A percentile compares a stretch with the other conserved stretches of the same genome.
phyloP scores from a whole-genome alignment of 2,113 vertebrate species.

The Pardalotus punctatus region DNA sequence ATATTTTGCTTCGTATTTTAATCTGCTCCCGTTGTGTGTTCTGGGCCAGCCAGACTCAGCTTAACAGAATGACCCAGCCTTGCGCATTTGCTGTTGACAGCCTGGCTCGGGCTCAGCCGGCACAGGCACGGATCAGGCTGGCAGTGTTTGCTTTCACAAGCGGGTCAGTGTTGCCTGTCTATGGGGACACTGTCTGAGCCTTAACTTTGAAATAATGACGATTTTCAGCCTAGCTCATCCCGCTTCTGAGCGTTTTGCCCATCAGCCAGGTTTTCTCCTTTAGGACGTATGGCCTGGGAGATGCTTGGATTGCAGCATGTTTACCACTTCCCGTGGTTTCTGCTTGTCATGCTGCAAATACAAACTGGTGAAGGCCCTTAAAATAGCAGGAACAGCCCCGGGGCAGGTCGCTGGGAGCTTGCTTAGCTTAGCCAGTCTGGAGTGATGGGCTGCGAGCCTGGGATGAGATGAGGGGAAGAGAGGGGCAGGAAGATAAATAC shows the following conservation, averaged over 20 bases:
- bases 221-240: slow-evolving; percentile 16
- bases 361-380: not conserved
- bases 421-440: not conserved
- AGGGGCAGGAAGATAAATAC: not conserved
- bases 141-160: slow-evolving; percentile 46
- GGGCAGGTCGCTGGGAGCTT: not conserved
- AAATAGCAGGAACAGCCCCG: not conserved
- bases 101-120: not conserved
- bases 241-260: not conserved
- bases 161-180: not conserved
- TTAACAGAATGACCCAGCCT: not conserved
- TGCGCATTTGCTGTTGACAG: slow-evolving; percentile 20
- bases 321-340: not conserved
- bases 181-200: not conserved
- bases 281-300: not conserved
- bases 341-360: not conserved
- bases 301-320: not conserved
- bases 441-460: not conserved
- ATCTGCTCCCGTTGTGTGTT: not conserved
- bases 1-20: slow-evolving; percentile 1
- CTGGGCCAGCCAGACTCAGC: not conserved
- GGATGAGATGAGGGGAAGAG: not conserved
- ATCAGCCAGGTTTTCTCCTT: not conserved
- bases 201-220: slow-evolving; percentile 45
- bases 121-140: not conserved